Conservation (phyloP, 2,113 vertebrate genomes). For the Delphinus delphis region DNA sequence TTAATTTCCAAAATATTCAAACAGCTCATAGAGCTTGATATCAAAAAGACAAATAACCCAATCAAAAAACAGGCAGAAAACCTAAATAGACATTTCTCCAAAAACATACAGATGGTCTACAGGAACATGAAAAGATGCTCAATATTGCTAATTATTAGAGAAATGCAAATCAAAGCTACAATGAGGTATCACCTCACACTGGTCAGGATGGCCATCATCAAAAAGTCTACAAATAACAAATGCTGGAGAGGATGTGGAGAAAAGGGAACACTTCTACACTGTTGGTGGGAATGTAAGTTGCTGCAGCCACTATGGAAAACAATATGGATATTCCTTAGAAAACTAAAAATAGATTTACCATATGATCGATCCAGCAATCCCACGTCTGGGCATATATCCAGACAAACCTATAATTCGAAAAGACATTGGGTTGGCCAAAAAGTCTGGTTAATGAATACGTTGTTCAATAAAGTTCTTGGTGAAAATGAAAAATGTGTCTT, state of each 20-base stretch:
- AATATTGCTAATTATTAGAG: background rate
- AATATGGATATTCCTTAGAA: background rate
- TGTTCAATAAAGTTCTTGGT: too few relatives aligned
- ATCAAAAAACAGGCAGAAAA: background rate
- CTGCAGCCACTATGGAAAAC: background rate
- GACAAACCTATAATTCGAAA: background rate
- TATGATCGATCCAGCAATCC: background rate
- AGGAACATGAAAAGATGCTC: background rate
- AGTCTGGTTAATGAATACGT: too few relatives aligned
- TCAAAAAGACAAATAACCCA: background rate
- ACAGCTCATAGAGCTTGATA: background rate
- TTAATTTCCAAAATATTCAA: background rate
- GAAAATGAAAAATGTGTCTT: too few relatives aligned
- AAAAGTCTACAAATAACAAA: background rate
- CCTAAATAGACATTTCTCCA: background rate
- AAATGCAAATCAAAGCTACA: background rate
- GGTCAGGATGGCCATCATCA: background rate
- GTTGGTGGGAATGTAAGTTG: too few relatives aligned
- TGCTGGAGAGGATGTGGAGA: background rate
- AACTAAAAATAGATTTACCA: background rate
- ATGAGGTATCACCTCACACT: background rate
- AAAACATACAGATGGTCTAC: background rate
- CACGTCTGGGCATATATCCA: background rate
- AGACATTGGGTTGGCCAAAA: background rate
- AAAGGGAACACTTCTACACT: too few relatives aligned